Evolutionary conservation across 2,888 invertebrate genomes (phyloP), one percentile per base, ranked within the genome.

Genomic region (Tetheella fluctuosa): DNA sequence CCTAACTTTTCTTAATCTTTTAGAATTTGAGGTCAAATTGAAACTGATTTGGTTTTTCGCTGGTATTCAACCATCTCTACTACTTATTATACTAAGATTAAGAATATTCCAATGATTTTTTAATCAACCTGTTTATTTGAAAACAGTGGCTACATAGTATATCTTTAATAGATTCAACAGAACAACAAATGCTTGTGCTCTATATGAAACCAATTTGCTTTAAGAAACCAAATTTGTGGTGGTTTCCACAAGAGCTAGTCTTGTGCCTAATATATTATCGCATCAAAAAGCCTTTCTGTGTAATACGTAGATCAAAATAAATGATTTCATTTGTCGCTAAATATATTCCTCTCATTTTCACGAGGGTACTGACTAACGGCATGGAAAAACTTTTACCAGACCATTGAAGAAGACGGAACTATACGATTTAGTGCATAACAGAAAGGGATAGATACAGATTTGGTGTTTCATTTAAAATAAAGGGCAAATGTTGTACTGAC

Each of bases 291-390:
- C 13, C 34, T 20, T 34, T 23, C 20, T 55, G 34, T 34, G 67
- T 64, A 78, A 77, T 77, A 80, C 79, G 75, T 79, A 80, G 79
- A 84, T 85, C 81, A 84, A 82, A 87, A 86, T 80, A 85, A 87
- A 88, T 85, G 84, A 80, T 88, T 87, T 84, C 84, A 87, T 89
- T 89, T 86, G 79, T 79, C 81, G 84, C 84, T 79, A 76, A 84
- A 87, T 86, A 83, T 86, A 86, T 85, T 86, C 77, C 62, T 74
- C 79, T 83, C 85, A 83, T 86, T 87, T 83, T 81, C 83, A 74
- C 78, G 74, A 74, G 79, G 77, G 76, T 72, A 78, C 63, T 68
- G 75, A 60, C 68, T 80, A 87, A 88, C 84, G 78, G 76, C 59
- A 67, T 71, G 85, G 87, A 88, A 88, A 87, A 87, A 82, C 76